Evolutionary conservation across 2,888 invertebrate genomes (phyloP).

Genomic region (Entomobrya multifasciata): DNA sequence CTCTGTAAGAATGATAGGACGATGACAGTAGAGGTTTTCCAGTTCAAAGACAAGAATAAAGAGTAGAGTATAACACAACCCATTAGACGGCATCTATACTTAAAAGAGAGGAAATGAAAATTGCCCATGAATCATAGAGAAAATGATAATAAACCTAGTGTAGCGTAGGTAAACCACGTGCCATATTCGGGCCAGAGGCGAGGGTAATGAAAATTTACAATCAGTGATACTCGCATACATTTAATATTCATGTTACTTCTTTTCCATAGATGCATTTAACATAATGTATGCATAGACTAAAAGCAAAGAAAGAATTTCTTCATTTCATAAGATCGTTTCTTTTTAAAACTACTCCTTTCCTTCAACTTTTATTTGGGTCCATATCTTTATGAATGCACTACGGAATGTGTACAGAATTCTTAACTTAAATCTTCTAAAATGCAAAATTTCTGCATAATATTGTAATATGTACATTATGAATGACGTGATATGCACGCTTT

Average conservation of each 20-base stretch:
- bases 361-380: background rate
- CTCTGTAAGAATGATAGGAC: background rate
- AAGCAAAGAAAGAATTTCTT: background rate
- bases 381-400: no score
- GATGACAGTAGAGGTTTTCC: background rate
- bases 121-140: constrained; percentile 65
- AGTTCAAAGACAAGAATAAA: background rate
- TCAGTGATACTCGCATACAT: background rate
- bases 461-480: constrained; percentile 11
- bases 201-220: background rate
- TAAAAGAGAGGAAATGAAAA: constrained; percentile 62
- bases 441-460: constrained; percentile 44
- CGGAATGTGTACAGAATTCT: constrained; percentile 27
- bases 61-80: background rate
- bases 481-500: background rate
- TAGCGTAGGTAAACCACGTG: constrained; percentile 38
- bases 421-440: constrained; percentile 45
- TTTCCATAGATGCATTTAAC: background rate
- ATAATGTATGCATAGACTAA: background rate
- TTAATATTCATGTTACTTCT: background rate
- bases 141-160: constrained; percentile 50
- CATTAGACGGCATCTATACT: background rate
- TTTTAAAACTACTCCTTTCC: background rate
- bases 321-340: background rate
- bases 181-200: background rate